These are phyloP conservation scores for Pseudomyrmex cubaensis DNA, from an alignment of 1,140 invertebrate species.

Conservation along the genomic window DNA sequence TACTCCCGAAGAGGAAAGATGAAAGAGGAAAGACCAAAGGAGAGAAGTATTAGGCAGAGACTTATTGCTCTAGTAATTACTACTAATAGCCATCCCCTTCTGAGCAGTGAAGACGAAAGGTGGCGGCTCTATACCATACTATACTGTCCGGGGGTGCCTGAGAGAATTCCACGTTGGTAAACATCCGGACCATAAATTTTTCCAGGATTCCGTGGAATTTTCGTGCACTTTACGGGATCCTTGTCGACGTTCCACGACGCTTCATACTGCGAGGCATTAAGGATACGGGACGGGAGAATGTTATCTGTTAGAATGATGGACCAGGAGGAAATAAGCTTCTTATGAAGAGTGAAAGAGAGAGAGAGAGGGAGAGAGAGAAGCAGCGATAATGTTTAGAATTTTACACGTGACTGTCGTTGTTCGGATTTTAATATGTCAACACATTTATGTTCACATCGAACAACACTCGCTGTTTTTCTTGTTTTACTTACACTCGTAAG, in stretches of 20 bases:
- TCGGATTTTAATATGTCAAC: not conserved
- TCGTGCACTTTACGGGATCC: constrained; percentile 61
- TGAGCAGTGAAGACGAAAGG: constrained; percentile 23
- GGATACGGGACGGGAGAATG: not conserved
- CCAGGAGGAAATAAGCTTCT: constrained; percentile 35
- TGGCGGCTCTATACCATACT: constrained; percentile 15
- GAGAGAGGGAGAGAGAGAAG: not conserved
- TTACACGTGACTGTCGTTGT: not conserved
- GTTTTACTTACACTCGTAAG: not conserved
- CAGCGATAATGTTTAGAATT: not conserved
- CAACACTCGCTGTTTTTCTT: not conserved
- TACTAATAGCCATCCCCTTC: constrained; percentile 62
- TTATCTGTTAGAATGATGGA: constrained; percentile 27
- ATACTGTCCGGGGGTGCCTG: constrained; percentile 28
- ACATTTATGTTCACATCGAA: not conserved
- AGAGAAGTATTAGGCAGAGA: constrained; percentile 71
- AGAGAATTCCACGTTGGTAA: constrained; percentile 68
- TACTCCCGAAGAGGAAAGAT: constrained; percentile 56
- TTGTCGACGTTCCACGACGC: constrained; percentile 46
- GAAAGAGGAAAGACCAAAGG: constrained; percentile 68
- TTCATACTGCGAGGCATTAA: constrained; percentile 55
- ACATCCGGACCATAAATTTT: constrained; percentile 72
- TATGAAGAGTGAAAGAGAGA: not conserved
- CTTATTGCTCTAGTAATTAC: constrained; percentile 75
- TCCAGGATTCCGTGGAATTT: constrained; percentile 67